Conservation (phyloP, 2,888 invertebrate species). For the Watsonalla binaria region DNA sequence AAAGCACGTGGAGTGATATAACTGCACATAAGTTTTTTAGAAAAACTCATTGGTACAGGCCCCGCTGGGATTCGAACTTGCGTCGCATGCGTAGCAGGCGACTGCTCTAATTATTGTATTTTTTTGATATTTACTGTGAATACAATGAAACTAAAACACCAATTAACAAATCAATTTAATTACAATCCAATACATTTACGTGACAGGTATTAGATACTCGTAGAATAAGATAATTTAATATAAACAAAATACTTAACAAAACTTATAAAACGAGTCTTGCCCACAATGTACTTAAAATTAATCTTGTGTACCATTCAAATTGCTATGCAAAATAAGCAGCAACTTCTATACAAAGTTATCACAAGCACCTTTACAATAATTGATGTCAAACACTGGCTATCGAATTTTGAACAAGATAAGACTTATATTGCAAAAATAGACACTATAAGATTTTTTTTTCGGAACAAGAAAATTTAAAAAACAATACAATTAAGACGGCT, state of each 20-base stretch:
- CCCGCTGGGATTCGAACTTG: no score
- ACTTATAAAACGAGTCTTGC: neutral
- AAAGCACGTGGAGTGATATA: no score
- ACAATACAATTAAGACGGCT: no score
- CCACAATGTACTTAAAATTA: neutral
- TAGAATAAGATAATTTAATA: constrained; percentile 11
- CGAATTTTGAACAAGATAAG: neutral
- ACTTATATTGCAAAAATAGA: no score
- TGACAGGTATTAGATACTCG: constrained; percentile 20
- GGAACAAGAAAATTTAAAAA: no score
- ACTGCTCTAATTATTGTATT: no score
- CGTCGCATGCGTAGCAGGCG: no score
- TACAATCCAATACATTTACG: constrained; percentile 24
- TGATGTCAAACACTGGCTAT: neutral
- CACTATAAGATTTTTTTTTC: no score
- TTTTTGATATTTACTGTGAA: no score
- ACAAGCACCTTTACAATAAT: neutral
- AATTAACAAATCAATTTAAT: constrained; percentile 20
- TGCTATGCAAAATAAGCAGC: neutral
- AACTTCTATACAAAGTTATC: neutral
- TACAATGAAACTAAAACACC: neutral
- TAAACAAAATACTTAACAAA: constrained; percentile 12
- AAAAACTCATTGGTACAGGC: no score
- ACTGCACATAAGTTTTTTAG: no score
- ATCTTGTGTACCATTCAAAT: neutral